Evolutionary conservation across 2,888 invertebrate genomes (phyloP), one percentile per base, ranked within the genome.

Genomic region (Suillia variegata): DNA sequence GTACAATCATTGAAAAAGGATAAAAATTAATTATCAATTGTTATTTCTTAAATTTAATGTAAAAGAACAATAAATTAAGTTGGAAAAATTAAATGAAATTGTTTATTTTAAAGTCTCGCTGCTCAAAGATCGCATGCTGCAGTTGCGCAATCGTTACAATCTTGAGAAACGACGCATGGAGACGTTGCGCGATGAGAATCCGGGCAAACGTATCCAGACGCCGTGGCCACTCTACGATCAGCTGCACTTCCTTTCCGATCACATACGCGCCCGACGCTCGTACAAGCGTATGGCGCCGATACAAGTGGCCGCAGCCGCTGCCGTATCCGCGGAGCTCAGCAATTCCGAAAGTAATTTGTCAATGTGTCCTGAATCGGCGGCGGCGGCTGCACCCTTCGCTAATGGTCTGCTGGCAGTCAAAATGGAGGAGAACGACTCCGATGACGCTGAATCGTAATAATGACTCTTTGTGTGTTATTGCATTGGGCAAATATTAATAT

Each of bases 131-230:
- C 82, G 82, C 2, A 82, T 82, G 78, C 71, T 80, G 8, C 82
- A 82, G 50, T 63, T 82, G n/a, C 71, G 82, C 26, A 82, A 82
- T 72, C 82, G 82, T 10, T 82, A 82, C 45, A 82, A 82, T 67
- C 75, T 82, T 26, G 82, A 82, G 61, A 82, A 82, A 60, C 73
- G 82, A 12, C 80, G 82, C 3, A 62, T 82, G n/a, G 82, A 82
- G 55, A 76, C 74, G 34, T 55, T 76, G 31, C 64, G 72, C 1
- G 67, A 73, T 21, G 71, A 72, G 38, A 70, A 74, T 67, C 76
- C 77, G 1, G 65, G 66, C n/a, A 69, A 71, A 54, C 58, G 60
- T 2, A 64, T 70, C 31, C 69, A 70, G 31, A 80, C 82, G 3
- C 79, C 79, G 22, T 82, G 82, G 82, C 78, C 81, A 1, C 67